Evolutionary conservation across 2,888 invertebrate species (phyloP).

Genomic region (Imbricaverruca yamaguchii): DNA sequence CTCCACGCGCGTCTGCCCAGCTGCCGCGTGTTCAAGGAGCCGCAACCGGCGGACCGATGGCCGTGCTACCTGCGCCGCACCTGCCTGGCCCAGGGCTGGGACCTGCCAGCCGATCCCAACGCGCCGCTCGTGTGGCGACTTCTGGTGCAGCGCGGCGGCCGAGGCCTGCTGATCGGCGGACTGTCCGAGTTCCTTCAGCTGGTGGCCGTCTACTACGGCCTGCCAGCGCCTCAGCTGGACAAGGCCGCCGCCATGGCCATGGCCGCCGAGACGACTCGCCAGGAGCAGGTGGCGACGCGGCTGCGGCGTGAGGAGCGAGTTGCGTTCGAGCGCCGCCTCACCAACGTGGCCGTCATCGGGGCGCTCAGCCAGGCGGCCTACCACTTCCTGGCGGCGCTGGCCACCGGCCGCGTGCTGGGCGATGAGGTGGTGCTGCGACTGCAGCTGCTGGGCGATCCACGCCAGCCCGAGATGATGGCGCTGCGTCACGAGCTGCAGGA

Average conservation of each 20-base stretch:
- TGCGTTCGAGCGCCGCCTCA: slow-evolving; percentile 1
- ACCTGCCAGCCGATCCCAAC: background rate
- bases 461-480: background rate
- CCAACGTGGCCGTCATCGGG: background rate
- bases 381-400: slow-evolving; percentile 18
- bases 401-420: background rate
- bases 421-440: background rate
- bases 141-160: slow-evolving; percentile 16
- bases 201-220: background rate
- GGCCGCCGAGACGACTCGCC: background rate
- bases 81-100: background rate
- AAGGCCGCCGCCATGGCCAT: background rate
- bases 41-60: background rate
- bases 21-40: background rate
- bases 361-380: background rate
- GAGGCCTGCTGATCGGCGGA: slow-evolving; percentile 15
- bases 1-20: background rate
- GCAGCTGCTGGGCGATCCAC: background rate
- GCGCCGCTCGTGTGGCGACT: background rate
- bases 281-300: background rate
- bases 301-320: background rate
- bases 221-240: background rate
- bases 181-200: background rate
- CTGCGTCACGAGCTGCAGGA: background rate
- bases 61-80: slow-evolving; percentile 11